Evolutionary conservation across 2,888 invertebrate species (phyloP), one percentile per base, ranked within the genome.

Genomic region (Plebejus anna): DNA sequence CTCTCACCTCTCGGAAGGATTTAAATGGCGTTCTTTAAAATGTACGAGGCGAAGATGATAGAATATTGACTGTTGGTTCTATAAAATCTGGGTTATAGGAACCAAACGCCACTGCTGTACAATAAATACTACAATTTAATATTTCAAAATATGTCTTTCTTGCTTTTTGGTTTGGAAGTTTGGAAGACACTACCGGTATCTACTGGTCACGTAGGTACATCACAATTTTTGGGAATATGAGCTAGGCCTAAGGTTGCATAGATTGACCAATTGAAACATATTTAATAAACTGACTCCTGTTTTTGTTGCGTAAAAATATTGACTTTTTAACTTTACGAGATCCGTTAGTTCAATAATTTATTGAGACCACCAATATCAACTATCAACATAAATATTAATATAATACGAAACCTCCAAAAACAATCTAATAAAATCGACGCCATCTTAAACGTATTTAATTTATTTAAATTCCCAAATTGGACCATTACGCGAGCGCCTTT

Each of bases 401-500:
- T 76, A 38, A 76, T 57, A 71, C 55, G 71, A 76, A 76, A 59
- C 71, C 42, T 72, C 47, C 59, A 76, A 76, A 76, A 76, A 76
- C 76, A 76, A 76, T 76, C 76, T 72, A 71, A 76, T 57, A 72
- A 76, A 72, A 72, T 72, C 72, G 72, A 72, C 71, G 71, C 71
- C 57, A 76, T 76, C 59, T 72, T 59, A 51, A 32, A 72, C 32
- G 51, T 38, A 72, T 57, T 76, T 76, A 76, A 76, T 76, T 76
- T 76, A 76, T 76, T 76, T 72, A 76, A 76, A 76, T 76, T 71
- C 72, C 55, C 59, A 76, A 76, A 76, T 76, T 71, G 76, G 71
- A 28, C 76, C 71, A 76, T 76, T 76, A 76, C 71, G 71, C 71
- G 71, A 71, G 71, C 71, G 71, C 55, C 76, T 76, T 76, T 76